Conservation (phyloP, 2,113 vertebrate species). For the Charadrius vociferus region DNA sequence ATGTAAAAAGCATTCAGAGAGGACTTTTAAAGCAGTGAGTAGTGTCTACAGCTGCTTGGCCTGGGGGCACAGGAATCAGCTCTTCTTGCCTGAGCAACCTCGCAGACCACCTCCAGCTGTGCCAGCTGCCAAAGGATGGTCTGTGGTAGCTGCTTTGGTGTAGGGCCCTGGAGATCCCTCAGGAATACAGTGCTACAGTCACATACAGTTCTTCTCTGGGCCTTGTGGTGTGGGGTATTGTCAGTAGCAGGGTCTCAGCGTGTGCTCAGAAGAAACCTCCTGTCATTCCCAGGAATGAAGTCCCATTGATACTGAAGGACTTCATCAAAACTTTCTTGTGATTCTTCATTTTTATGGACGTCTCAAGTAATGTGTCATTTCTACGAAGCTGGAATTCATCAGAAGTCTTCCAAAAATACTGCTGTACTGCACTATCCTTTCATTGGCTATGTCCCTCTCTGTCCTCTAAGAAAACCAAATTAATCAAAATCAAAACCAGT, state of each 20-base stretch:
- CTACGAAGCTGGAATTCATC: not conserved
- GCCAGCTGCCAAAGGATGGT: not conserved
- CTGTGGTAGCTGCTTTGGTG: not conserved
- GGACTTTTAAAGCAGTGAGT: not conserved
- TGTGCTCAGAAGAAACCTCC: not conserved
- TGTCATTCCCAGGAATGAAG: not conserved
- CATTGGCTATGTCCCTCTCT: not conserved
- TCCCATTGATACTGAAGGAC: not conserved
- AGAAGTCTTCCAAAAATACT: not conserved
- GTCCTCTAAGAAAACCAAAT: not conserved
- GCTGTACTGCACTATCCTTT: not conserved
- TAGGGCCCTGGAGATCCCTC: not conserved
- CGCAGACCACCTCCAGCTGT: not conserved
- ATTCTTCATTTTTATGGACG: not conserved
- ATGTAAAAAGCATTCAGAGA: not conserved
- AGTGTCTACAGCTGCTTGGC: not conserved
- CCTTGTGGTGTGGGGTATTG: not conserved
- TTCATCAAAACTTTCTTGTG: not conserved
- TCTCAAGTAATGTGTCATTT: not conserved
- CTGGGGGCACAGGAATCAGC: not conserved
- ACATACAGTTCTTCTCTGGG: not conserved
- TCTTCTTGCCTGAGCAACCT: not conserved
- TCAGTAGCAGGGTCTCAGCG: not conserved
- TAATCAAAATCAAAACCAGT: not conserved
- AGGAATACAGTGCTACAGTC: not conserved